Percentiles rank a stretch among this genome's conserved stretches.
Evolutionary conservation across 2,113 vertebrate genomes (phyloP).

Genomic region (Pterocles burchelli): DNA sequence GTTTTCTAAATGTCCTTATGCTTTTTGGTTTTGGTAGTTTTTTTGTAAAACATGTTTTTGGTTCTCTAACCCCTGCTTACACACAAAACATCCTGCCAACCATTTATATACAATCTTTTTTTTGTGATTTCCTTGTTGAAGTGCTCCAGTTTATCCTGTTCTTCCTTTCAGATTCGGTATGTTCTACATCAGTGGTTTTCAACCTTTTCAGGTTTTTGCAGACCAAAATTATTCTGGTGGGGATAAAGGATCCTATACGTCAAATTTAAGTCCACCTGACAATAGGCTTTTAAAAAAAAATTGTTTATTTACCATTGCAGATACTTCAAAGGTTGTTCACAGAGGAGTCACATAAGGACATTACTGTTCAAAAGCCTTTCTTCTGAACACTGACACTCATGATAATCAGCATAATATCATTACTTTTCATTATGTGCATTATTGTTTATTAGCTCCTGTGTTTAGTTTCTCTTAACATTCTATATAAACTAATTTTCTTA

Average conservation of each 20-base stretch:
- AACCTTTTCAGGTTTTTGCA: neutral
- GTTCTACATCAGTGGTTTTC: neutral
- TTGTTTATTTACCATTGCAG: neutral
- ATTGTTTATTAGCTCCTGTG: neutral
- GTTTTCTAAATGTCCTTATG: neutral
- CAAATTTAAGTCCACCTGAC: neutral
- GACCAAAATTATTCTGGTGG: neutral
- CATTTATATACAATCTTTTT: neutral
- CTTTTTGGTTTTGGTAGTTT: neutral
- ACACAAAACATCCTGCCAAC: neutral
- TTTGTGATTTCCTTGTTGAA: neutral
- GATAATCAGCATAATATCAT: neutral
- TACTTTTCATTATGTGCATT: constrained; percentile 28
- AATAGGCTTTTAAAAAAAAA: neutral
- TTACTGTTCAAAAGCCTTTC: neutral
- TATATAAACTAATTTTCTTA: constrained; percentile 21
- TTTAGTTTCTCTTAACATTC: neutral
- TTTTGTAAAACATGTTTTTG: neutral
- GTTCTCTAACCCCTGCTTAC: neutral
- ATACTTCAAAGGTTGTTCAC: neutral
- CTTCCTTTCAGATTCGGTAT: neutral
- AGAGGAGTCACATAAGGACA: neutral
- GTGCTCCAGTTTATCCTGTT: neutral
- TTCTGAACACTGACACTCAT: neutral
- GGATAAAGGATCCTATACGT: neutral